Conservation (phyloP, 2,797 vertebrate genomes). For the Toxotes lorentzi region DNA sequence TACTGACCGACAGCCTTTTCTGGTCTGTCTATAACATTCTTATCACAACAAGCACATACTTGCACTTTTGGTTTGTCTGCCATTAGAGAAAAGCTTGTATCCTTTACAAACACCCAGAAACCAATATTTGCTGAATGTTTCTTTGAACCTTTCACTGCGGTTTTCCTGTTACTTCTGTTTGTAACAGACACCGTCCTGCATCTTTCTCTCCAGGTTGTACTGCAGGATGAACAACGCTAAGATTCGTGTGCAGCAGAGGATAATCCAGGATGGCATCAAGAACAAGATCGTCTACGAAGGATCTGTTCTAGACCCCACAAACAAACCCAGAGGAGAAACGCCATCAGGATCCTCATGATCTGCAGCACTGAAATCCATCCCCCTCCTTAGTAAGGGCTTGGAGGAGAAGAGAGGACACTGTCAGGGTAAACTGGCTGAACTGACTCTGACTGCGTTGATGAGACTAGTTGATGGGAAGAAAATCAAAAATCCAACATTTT, state of each 20-base stretch:
- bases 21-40: background rate
- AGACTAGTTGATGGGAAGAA: background rate
- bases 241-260: slow-evolving; percentile 77
- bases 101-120: background rate
- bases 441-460: background rate
- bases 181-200: background rate
- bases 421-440: background rate
- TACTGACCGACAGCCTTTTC: background rate
- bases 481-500: rapidly evolving
- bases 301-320: slow-evolving; percentile 73
- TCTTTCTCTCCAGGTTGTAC: slow-evolving; percentile 75
- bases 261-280: slow-evolving; percentile 81
- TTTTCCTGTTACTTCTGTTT: background rate
- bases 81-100: too few relatives aligned
- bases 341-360: slow-evolving; percentile 60
- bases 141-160: background rate
- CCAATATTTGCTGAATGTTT: background rate
- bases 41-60: background rate
- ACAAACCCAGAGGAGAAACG: slow-evolving; percentile 37
- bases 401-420: background rate
- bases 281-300: slow-evolving; percentile 86
- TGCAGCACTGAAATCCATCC: background rate
- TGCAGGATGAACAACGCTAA: slow-evolving; percentile 80
- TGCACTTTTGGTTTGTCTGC: background rate
- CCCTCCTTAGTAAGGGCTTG: background rate